Conservation (phyloP, 2,797 vertebrate species). For the Peromyscus eremicus region DNA sequence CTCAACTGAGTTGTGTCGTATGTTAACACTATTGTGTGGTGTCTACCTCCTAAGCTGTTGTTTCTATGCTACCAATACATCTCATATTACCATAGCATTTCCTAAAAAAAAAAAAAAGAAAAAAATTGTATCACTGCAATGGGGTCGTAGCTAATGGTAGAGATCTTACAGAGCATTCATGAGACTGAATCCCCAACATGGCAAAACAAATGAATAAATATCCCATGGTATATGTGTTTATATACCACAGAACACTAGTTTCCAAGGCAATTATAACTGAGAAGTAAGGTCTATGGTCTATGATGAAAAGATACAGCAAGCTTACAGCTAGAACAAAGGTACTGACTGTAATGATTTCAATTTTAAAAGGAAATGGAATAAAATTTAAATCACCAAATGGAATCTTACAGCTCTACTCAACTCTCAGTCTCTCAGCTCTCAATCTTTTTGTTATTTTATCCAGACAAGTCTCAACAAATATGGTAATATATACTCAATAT, state of each 20-base stretch:
- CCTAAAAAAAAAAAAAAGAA: not conserved
- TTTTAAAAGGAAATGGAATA: conserved; percentile 44
- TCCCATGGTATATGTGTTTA: not conserved
- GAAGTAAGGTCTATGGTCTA: not conserved
- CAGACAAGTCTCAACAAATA: conserved; percentile 46
- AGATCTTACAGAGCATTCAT: not conserved
- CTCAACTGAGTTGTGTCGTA: not conserved
- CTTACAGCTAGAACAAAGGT: not conserved
- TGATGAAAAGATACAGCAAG: not conserved
- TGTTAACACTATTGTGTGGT: not conserved
- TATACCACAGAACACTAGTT: not conserved
- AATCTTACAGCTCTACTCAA: not conserved
- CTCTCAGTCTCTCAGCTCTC: not conserved
- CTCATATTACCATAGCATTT: not conserved
- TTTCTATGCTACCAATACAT: not conserved
- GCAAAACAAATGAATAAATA: not conserved
- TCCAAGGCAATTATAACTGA: conserved; percentile 12
- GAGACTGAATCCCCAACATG: not conserved
- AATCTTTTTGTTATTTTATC: not conserved
- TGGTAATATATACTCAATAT: conserved; percentile 11
- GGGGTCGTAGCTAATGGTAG: not conserved
- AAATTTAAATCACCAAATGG: not conserved
- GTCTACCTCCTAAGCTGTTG: not conserved
- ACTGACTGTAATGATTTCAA: not conserved
- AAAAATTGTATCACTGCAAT: not conserved